Percentiles rank a stretch among this genome's conserved stretches.
These are phyloP conservation scores for Limenitis camilla DNA, from an alignment of 2,888 invertebrate species.

Conservation along the genomic window DNA sequence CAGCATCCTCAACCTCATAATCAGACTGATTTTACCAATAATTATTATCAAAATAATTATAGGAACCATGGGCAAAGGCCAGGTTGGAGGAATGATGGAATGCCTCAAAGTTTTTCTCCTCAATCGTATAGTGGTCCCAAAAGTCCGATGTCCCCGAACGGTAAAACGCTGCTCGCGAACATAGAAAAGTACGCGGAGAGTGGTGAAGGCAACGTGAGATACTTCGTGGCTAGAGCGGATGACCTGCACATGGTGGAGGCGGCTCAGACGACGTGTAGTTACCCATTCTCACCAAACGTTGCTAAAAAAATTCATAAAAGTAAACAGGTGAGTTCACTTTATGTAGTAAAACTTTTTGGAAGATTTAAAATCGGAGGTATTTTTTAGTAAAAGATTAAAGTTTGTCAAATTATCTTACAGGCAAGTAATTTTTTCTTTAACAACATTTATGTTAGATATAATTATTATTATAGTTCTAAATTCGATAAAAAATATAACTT, in stretches of 20 bases:
- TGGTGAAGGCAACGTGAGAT: conserved; percentile 43
- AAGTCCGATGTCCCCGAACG: conserved; percentile 54
- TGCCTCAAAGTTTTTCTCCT: conserved; percentile 43
- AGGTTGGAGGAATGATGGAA: conserved; percentile 36
- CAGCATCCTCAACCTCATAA: conserved; percentile 40
- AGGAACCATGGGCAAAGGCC: conserved; percentile 38
- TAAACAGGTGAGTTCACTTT: conserved; percentile 59
- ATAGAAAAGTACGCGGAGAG: conserved; percentile 54
- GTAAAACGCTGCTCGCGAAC: conserved; percentile 51
- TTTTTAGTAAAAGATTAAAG: too few species aligned
- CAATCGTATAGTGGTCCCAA: conserved; percentile 43
- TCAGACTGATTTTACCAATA: conserved; percentile 38
- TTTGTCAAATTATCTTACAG: too few species aligned
- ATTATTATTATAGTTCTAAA: too few species aligned
- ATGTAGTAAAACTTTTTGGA: too few species aligned
- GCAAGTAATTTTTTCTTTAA: too few species aligned
- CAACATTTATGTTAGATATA: too few species aligned
- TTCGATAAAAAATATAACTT: too few species aligned
- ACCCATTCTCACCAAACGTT: conserved; percentile 76
- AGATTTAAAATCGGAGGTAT: too few species aligned
- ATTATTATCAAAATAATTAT: conserved; percentile 41
- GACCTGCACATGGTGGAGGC: conserved; percentile 72
- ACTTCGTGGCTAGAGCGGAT: conserved; percentile 77
- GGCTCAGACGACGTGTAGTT: conserved; percentile 69
- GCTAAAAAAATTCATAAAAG: conserved; percentile 76